Evolutionary conservation across 2,888 invertebrate species (phyloP).

Genomic region (Epistrophe eligans): DNA sequence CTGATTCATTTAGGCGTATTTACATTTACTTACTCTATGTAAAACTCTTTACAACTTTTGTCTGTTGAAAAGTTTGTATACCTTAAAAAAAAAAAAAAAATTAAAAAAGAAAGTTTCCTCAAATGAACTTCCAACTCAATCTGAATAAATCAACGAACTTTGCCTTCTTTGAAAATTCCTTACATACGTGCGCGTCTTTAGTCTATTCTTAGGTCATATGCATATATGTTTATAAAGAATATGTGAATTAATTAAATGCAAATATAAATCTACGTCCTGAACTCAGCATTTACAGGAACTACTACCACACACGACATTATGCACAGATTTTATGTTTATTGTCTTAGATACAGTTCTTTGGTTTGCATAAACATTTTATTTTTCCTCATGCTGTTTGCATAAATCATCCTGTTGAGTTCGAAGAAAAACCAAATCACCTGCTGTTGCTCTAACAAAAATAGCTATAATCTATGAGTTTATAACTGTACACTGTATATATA

Average conservation of each 20-base stretch:
- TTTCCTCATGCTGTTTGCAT: constrained; percentile 7
- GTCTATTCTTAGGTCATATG: not conserved
- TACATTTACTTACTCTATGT: not conserved
- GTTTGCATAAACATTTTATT: constrained; percentile 19
- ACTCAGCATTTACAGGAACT: not conserved
- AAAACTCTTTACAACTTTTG: not conserved
- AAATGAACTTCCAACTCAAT: constrained; percentile 13
- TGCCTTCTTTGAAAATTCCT: not conserved
- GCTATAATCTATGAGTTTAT: not conserved
- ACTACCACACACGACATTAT: constrained; percentile 9
- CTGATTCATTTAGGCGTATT: constrained; percentile 2
- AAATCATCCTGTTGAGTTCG: constrained; percentile 26
- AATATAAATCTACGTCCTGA: constrained; percentile 16
- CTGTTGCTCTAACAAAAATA: constrained; percentile 8
- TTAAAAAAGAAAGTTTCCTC: not conserved
- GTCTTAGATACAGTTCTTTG: constrained; percentile 18
- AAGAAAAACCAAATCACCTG: constrained; percentile 18
- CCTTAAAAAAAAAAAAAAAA: not conserved
- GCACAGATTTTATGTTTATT: constrained; percentile 35
- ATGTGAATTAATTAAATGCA: constrained; percentile 34
- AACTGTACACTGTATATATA: not conserved
- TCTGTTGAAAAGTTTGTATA: not conserved
- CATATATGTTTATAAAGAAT: not conserved
- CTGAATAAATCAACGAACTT: constrained; percentile 22
- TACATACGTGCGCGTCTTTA: not conserved